Percentiles rank a stretch among this genome's conserved stretches.
phyloP scores from a whole-genome alignment of 2,113 vertebrate species.

The Malaclemys terrapin region DNA sequence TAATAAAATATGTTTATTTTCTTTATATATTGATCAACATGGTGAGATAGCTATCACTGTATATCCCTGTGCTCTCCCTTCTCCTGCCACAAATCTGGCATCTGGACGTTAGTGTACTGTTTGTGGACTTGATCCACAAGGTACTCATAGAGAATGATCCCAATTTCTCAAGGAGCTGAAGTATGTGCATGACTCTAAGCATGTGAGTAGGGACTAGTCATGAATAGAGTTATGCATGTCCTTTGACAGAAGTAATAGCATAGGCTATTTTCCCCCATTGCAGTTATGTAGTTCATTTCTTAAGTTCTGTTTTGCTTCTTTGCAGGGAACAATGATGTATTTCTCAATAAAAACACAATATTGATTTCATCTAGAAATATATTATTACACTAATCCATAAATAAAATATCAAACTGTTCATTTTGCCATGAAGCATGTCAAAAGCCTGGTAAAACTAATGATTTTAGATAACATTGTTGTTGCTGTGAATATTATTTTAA shows the following conservation, averaged over 20 bases:
- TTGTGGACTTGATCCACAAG: not conserved
- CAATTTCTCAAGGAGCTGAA: not conserved
- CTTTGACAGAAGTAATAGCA: not conserved
- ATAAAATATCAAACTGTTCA: conserved; percentile 24
- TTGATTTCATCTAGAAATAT: conserved; percentile 56
- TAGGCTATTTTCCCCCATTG: not conserved
- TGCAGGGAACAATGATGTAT: not conserved
- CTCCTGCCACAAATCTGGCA: not conserved
- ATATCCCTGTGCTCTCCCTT: not conserved
- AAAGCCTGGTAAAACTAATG: conserved; percentile 16
- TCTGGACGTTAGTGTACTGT: not conserved
- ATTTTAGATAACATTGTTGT: conserved; percentile 51
- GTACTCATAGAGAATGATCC: not conserved
- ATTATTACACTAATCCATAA: conserved; percentile 3
- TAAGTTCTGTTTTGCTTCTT: not conserved
- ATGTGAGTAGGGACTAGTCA: rapidly evolving
- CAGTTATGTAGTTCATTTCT: not conserved
- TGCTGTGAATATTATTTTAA: conserved; percentile 34
- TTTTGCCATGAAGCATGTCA: conserved; percentile 27
- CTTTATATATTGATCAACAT: not conserved
- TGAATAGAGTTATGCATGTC: not conserved
- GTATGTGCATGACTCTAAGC: rapidly evolving
- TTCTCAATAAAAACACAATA: conserved; percentile 1
- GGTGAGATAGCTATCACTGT: not conserved
- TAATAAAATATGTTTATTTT: not conserved